Evolutionary conservation across 2,888 invertebrate genomes (phyloP), one percentile per base, ranked within the genome.

Genomic region (Pasiphila rectangulata): DNA sequence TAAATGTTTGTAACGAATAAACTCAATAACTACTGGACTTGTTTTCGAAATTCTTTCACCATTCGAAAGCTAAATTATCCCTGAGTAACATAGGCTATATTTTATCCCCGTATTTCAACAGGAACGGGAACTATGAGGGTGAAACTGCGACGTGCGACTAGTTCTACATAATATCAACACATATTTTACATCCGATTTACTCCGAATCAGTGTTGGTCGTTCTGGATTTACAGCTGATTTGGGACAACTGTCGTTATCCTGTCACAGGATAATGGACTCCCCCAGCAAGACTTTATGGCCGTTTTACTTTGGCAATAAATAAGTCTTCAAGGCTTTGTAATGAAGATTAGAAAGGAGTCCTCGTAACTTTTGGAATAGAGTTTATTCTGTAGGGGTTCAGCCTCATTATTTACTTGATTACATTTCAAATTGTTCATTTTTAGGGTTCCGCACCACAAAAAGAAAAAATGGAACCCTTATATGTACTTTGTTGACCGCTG

Each of bases 141-240:
- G n/a, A 13, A 27, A 30, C 29, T 30, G 29, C 29, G 15, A n/a
- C n/a, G n/a, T n/a, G n/a, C n/a, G n/a, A n/a, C n/a, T n/a, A n/a
- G n/a, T n/a, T n/a, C n/a, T n/a, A n/a, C n/a, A n/a, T n/a, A n/a
- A n/a, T n/a, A n/a, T n/a, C n/a, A n/a, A n/a, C n/a, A n/a, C n/a
- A 15, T 30, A 15, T 29, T 21, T 30, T 30, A 30, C 30, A 30
- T 16, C 7, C 19, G 37, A 24, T n/a, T 9, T 10, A 13, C 16
- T 17, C 17, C 3, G 29, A 23, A 27, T 57, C 44, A 29, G 54
- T 46, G 43, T 37, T 50, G 48, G 46, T 41, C 44, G 52, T 51
- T 52, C 44, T 51, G 50, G 55, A 60, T 66, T 56, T 59, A 57
- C 50, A 46, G 38, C 34, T 47, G 48, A 57, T 57, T 54, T 43